Percentiles rank a stretch among this genome's conserved stretches.
phyloP scores from a whole-genome alignment of 92 coral and sea anemone species.

The Siderastrea radians region DNA sequence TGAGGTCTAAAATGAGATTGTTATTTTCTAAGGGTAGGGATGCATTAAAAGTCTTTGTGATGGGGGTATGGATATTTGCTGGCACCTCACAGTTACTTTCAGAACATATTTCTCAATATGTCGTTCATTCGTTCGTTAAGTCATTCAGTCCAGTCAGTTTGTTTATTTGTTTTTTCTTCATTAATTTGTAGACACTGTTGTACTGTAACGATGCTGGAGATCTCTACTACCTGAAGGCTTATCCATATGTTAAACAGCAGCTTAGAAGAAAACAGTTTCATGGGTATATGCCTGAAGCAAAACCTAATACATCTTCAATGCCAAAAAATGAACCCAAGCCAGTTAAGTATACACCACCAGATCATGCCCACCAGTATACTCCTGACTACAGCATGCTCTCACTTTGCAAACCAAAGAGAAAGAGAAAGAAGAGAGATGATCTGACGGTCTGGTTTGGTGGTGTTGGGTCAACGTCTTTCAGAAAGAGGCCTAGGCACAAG shows the following conservation, averaged over 20 bases:
- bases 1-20: too few species aligned
- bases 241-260: constrained; percentile 13
- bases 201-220: constrained; percentile 29
- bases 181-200: constrained; percentile 22
- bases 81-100: too few species aligned
- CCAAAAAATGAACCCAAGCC: background rate
- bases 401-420: constrained; percentile 16
- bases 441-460: constrained; percentile 16
- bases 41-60: too few species aligned
- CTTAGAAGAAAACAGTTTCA: background rate
- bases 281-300: background rate
- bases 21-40: too few species aligned
- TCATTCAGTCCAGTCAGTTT: too few species aligned
- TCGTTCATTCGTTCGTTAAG: too few species aligned
- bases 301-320: background rate
- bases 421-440: constrained; percentile 19
- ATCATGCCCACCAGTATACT: constrained; percentile 17
- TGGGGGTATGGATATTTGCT: too few species aligned
- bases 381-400: constrained; percentile 35
- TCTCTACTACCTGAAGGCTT: constrained; percentile 3
- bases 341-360: constrained; percentile 2
- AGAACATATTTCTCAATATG: too few species aligned
- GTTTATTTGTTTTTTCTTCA: too few species aligned
- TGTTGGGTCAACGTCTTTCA: background rate
- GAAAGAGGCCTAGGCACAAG: constrained; percentile 3